Percentiles rank a stretch among this genome's conserved stretches.
These are phyloP conservation scores for Tenthredo distinguenda DNA, from an alignment of 2,888 invertebrate genomes.

Conservation along the genomic window DNA sequence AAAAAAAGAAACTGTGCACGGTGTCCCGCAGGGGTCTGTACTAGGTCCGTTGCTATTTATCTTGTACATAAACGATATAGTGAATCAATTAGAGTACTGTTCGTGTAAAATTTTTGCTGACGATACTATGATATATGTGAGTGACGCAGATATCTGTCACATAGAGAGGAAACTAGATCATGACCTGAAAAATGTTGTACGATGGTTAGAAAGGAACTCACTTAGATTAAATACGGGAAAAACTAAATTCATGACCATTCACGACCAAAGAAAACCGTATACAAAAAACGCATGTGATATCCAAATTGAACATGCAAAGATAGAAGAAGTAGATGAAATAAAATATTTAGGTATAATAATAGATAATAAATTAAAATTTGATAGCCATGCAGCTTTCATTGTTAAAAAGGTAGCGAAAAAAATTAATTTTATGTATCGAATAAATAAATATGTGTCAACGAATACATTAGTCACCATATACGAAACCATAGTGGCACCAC, in stretches of 20 bases:
- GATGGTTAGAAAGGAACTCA: neutral
- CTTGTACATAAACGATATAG: too few relatives aligned
- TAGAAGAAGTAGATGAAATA: conserved; percentile 40
- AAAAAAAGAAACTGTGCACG: too few relatives aligned
- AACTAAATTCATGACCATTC: neutral
- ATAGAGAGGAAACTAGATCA: too few relatives aligned
- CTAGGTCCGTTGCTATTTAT: too few relatives aligned
- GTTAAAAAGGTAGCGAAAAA: conserved; percentile 46
- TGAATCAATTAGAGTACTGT: too few relatives aligned
- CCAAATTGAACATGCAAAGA: conserved; percentile 9
- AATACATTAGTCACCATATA: conserved; percentile 25
- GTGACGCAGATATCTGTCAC: too few relatives aligned
- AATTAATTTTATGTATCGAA: conserved; percentile 36
- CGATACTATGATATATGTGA: too few relatives aligned
- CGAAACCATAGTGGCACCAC: conserved; percentile 35
- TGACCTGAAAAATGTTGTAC: too few relatives aligned
- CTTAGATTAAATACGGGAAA: conserved; percentile 16
- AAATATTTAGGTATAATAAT: conserved; percentile 28
- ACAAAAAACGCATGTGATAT: conserved; percentile 30
- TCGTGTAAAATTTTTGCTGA: too few relatives aligned
- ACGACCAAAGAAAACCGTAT: conserved; percentile 31
- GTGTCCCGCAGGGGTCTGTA: too few relatives aligned
- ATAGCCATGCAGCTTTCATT: neutral
- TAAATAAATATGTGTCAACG: conserved; percentile 33
- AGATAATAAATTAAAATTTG: neutral